A percentile compares a stretch with the other conserved stretches of the same genome.
These are phyloP conservation scores for Mimas tiliae DNA, from an alignment of 2,888 invertebrate species.

Conservation along the genomic window DNA sequence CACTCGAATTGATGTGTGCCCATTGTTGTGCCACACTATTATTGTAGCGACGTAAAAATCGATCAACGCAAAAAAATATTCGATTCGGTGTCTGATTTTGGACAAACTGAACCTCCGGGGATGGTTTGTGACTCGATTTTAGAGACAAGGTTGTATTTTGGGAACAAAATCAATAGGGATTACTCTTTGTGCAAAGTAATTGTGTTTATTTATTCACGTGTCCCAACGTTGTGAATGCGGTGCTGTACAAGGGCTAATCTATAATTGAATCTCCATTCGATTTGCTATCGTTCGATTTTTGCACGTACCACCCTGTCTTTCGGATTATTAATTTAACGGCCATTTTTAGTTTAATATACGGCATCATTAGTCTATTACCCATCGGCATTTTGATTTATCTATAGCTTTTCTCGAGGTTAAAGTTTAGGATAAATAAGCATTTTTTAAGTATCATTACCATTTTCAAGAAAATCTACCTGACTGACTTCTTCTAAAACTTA, in stretches of 20 bases:
- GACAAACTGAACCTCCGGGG: conserved; percentile 59
- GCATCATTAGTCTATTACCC: neutral
- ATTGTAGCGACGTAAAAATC: conserved; percentile 75
- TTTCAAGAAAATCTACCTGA: too few relatives aligned
- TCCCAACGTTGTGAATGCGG: conserved; percentile 77
- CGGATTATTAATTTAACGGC: conserved; percentile 43
- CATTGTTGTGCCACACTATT: conserved; percentile 71
- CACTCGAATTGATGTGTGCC: conserved; percentile 83
- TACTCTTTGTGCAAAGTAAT: conserved; percentile 77
- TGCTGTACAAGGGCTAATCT: conserved; percentile 79
- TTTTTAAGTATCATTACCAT: too few relatives aligned
- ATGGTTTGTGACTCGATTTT: conserved; percentile 63
- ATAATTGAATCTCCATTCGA: conserved; percentile 83
- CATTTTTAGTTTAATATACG: conserved; percentile 37
- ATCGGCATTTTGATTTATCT: too few relatives aligned
- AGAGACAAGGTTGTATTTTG: conserved; percentile 62
- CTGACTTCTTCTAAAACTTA: too few relatives aligned
- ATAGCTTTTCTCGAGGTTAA: too few relatives aligned
- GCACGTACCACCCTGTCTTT: conserved; percentile 51
- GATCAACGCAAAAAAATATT: conserved; percentile 63
- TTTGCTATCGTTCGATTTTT: conserved; percentile 74
- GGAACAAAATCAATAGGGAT: conserved; percentile 76
- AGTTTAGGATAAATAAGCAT: too few relatives aligned
- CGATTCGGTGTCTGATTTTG: conserved; percentile 68
- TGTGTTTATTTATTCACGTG: conserved; percentile 84